Conservation (phyloP, 2,113 vertebrate genomes). For the Crotalus tigris region DNA sequence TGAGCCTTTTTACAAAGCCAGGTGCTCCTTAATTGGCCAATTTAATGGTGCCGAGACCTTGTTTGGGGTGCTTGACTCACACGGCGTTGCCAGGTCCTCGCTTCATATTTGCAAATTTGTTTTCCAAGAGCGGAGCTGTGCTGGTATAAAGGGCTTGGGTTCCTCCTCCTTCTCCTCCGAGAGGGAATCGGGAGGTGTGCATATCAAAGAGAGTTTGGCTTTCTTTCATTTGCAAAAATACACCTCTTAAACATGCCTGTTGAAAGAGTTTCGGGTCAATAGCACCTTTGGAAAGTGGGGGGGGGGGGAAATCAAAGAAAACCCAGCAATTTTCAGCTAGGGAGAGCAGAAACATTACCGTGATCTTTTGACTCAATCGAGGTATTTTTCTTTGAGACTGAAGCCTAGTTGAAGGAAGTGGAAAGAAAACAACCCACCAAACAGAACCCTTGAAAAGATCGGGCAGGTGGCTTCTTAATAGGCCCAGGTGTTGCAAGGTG, state of each 20-base stretch:
- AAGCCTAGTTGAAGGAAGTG: accelerated
- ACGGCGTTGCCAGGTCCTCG: neutral
- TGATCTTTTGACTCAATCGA: neutral
- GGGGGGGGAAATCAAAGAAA: neutral
- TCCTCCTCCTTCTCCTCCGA: accelerated
- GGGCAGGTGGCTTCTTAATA: constrained; percentile 64
- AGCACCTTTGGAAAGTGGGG: neutral
- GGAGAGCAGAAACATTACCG: neutral
- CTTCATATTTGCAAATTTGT: accelerated
- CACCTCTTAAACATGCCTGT: constrained; percentile 6
- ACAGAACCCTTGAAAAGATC: constrained; percentile 50
- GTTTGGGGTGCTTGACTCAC: neutral
- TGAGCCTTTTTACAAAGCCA: neutral
- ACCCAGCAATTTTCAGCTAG: accelerated
- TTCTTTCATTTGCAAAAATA: neutral
- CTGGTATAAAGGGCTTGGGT: neutral
- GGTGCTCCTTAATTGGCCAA: neutral
- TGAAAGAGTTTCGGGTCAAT: neutral
- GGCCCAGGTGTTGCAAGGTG: constrained; percentile 59
- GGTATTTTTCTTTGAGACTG: neutral
- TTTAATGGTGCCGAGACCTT: neutral
- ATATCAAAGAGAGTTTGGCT: neutral
- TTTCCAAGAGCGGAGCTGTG: neutral
- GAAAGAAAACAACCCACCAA: neutral
- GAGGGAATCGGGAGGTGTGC: neutral